These are phyloP conservation scores for Bombus affinis DNA, from an alignment of 1,140 invertebrate species.

Conservation along the genomic window DNA sequence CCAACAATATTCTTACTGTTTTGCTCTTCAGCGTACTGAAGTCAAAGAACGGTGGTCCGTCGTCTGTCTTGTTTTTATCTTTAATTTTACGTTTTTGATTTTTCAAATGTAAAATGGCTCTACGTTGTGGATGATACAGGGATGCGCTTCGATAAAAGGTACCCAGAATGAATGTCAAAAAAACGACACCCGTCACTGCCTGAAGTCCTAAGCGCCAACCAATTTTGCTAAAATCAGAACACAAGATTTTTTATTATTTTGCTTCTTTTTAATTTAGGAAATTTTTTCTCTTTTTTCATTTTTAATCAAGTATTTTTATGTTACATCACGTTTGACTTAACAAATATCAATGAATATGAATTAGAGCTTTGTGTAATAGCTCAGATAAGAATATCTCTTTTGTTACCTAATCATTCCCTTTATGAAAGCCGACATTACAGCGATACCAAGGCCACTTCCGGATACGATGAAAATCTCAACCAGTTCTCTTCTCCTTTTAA, in stretches of 20 bases:
- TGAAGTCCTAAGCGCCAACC: conserved; percentile 94
- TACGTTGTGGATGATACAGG: conserved; percentile 93
- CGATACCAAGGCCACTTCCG: conserved; percentile 92
- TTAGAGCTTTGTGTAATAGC: neutral
- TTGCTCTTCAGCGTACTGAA: conserved; percentile 92
- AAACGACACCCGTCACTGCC: conserved; percentile 91
- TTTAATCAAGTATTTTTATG: neutral
- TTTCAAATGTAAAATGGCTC: conserved; percentile 95
- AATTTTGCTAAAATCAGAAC: conserved; percentile 85
- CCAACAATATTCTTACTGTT: conserved; percentile 91
- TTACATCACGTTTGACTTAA: neutral
- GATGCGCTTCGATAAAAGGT: conserved; percentile 95
- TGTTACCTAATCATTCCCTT: conserved; percentile 90
- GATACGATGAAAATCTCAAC: conserved; percentile 94
- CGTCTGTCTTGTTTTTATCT: conserved; percentile 89
- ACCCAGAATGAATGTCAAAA: conserved; percentile 93
- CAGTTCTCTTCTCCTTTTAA: conserved; percentile 91
- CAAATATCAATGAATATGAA: neutral
- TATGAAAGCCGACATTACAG: conserved; percentile 91
- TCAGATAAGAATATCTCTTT: neutral
- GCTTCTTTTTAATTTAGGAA: neutral
- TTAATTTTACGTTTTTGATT: conserved; percentile 94
- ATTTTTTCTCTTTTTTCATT: neutral
- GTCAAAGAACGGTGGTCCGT: conserved; percentile 92
- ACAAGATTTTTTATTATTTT: neutral